Conservation (phyloP, 2,888 invertebrate genomes). For the Fragum fragum region DNA sequence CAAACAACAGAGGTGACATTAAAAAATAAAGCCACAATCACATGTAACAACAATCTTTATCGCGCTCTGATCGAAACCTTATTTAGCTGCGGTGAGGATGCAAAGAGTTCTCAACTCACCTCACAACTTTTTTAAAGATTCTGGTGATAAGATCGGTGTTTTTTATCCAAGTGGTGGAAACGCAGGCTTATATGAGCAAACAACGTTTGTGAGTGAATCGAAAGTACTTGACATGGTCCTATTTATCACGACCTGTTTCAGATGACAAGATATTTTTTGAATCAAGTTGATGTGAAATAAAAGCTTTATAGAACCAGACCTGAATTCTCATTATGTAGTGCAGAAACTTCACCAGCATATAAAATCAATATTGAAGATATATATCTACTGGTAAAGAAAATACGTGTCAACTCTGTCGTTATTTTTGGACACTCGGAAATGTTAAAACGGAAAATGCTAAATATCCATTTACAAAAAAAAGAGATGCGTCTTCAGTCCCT, state of each 20-base stretch:
- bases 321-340: slow-evolving; percentile 16
- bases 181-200: slow-evolving; percentile 1
- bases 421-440: slow-evolving; percentile 46
- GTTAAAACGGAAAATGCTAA: slow-evolving; percentile 26
- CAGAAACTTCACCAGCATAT: slow-evolving; percentile 24
- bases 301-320: slow-evolving; percentile 27
- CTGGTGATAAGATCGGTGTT: not conserved
- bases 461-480: slow-evolving; percentile 22
- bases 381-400: slow-evolving; percentile 32
- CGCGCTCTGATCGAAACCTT: slow-evolving; percentile 26
- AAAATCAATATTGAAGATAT: slow-evolving; percentile 19
- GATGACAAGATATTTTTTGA: slow-evolving; percentile 24
- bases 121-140: slow-evolving; percentile 27
- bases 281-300: slow-evolving; percentile 27
- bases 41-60: slow-evolving; percentile 30
- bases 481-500: slow-evolving; percentile 38
- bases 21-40: slow-evolving; percentile 29
- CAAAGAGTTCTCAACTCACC: slow-evolving; percentile 20
- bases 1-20: slow-evolving; percentile 38
- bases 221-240: slow-evolving; percentile 17
- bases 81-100: slow-evolving; percentile 21
- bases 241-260: slow-evolving; percentile 36
- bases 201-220: not conserved
- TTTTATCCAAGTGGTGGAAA: slow-evolving; percentile 4
- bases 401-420: slow-evolving; percentile 49